phyloP scores from a whole-genome alignment of 2,888 invertebrate genomes.

The Rhaphigaster nebulosa region DNA sequence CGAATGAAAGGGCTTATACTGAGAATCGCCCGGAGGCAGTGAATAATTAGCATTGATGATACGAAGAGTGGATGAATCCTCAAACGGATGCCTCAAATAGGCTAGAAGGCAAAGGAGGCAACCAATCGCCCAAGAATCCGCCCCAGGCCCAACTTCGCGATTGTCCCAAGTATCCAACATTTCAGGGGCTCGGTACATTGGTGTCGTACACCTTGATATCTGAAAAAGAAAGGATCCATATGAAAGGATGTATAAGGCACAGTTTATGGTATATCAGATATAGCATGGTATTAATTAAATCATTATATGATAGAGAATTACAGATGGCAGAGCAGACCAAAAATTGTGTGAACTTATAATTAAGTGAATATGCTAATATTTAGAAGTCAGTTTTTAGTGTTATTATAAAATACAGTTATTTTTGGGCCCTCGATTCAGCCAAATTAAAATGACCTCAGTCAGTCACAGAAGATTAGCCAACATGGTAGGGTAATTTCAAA shows the following conservation, averaged over 20 bases:
- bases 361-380: too few species aligned
- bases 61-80: conserved; percentile 92
- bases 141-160: conserved; percentile 88
- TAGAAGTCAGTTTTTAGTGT: too few species aligned
- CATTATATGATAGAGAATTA: too few species aligned
- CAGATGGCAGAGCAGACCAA: too few species aligned
- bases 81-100: conserved; percentile 96
- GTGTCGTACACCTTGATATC: conserved; percentile 85
- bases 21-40: conserved; percentile 84
- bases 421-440: too few species aligned
- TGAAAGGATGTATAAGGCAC: too few species aligned
- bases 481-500: too few species aligned
- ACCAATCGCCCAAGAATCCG: conserved; percentile 97
- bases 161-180: conserved; percentile 99
- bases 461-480: too few species aligned
- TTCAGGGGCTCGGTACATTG: conserved; percentile 98
- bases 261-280: background rate
- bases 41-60: conserved; percentile 97
- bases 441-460: too few species aligned
- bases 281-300: too few species aligned
- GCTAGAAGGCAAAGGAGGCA: conserved; percentile 94
- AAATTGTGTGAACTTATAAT: too few species aligned
- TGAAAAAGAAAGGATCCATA: conserved; percentile 69
- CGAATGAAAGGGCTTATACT: conserved; percentile 88
- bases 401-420: too few species aligned